These are phyloP conservation scores for Stenodera caucasica DNA, from an alignment of 2,888 invertebrate species.

Conservation along the genomic window DNA sequence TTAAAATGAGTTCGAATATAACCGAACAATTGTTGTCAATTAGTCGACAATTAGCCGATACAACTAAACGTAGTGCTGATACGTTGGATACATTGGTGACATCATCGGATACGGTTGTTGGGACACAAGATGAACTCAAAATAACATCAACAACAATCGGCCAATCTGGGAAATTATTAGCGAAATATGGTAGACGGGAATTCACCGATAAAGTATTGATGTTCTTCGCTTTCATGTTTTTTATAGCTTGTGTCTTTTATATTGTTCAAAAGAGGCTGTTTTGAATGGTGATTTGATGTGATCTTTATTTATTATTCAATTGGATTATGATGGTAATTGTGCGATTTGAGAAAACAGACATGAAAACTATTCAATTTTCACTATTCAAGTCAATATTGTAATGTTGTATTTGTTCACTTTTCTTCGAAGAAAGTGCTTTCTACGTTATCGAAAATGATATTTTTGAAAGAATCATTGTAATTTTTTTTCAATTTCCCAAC, in stretches of 20 bases:
- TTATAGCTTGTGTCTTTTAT: conserved; percentile 88
- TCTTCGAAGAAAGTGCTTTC: too few species aligned
- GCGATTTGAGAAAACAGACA: too few species aligned
- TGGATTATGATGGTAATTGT: too few species aligned
- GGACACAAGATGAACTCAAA: conserved; percentile 80
- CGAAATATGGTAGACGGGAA: conserved; percentile 92
- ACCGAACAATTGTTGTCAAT: conserved; percentile 85
- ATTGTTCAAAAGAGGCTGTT: conserved; percentile 89
- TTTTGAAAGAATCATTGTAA: too few species aligned
- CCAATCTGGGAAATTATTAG: conserved; percentile 87
- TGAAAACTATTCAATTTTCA: too few species aligned
- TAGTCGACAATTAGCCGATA: conserved; percentile 83
- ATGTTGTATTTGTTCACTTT: too few species aligned
- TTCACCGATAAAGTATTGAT: conserved; percentile 93
- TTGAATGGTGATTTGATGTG: conserved; percentile 55
- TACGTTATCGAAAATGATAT: too few species aligned
- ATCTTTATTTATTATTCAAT: background rate
- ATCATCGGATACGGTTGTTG: conserved; percentile 69
- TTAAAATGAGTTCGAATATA: conserved; percentile 74
- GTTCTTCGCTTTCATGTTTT: conserved; percentile 84
- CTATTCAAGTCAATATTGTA: too few species aligned
- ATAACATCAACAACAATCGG: conserved; percentile 84
- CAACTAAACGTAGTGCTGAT: conserved; percentile 82
- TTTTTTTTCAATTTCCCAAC: too few species aligned
- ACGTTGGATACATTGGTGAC: conserved; percentile 77